A percentile compares a stretch with the other conserved stretches of the same genome.
Conservation (phyloP, 2,113 vertebrate species). For the Oncorhynchus gorbuscha region DNA sequence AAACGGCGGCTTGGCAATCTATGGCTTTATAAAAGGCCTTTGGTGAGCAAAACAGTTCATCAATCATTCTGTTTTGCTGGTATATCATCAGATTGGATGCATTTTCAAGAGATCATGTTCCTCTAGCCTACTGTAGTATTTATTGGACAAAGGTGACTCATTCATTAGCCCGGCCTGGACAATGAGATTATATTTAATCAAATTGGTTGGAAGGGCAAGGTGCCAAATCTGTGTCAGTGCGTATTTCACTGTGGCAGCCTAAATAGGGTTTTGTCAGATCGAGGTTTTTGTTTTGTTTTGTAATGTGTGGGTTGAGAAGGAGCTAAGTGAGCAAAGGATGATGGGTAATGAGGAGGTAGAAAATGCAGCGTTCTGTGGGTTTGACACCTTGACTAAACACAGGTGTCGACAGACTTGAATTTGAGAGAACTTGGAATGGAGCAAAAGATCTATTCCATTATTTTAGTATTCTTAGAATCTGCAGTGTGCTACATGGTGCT, state of each 20-base stretch:
- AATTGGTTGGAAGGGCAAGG: constrained; percentile 4
- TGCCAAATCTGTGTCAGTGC: neutral
- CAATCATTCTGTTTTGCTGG: constrained; percentile 47
- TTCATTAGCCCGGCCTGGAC: constrained; percentile 4
- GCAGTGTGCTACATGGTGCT: neutral
- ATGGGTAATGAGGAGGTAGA: neutral
- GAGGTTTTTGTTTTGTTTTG: neutral
- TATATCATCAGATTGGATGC: constrained; percentile 35
- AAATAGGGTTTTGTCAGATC: neutral
- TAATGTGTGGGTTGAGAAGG: neutral
- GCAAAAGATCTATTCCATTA: neutral
- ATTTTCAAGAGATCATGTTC: constrained; percentile 36
- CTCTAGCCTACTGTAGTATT: constrained; percentile 4
- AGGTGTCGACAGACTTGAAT: neutral
- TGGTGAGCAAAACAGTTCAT: constrained; percentile 57
- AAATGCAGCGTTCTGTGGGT: neutral
- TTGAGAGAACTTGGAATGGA: neutral
- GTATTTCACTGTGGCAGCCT: neutral
- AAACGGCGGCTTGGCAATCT: constrained; percentile 42
- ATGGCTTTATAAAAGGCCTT: constrained; percentile 66
- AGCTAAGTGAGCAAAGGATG: neutral
- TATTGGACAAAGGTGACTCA: constrained; percentile 7
- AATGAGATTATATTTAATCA: constrained; percentile 2
- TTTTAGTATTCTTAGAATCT: neutral
- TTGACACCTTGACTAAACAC: neutral